Evolutionary conservation across 2,888 invertebrate species (phyloP).

Genomic region (Acrocyrtus sp.): DNA sequence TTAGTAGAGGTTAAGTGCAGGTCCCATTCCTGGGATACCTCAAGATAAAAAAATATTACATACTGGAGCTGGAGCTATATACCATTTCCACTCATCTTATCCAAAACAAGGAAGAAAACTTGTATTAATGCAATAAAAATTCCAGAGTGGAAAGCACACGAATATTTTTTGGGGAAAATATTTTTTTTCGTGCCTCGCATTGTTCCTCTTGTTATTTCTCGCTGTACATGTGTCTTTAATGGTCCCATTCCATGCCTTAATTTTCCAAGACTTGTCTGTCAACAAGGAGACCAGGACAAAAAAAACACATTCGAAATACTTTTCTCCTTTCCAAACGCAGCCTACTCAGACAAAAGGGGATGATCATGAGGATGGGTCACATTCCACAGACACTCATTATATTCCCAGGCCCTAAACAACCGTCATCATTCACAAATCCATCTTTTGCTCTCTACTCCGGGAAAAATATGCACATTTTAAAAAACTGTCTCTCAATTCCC

Average conservation of each 20-base stretch:
- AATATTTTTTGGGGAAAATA: not conserved
- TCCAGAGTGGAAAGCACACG: constrained; percentile 25
- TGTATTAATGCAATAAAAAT: constrained; percentile 31
- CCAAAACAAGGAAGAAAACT: constrained; percentile 1
- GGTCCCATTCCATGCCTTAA: constrained; percentile 46
- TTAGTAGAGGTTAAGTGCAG: constrained; percentile 44
- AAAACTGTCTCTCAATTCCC: not conserved
- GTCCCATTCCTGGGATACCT: constrained; percentile 48
- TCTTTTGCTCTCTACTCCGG: not conserved
- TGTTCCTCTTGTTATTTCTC: not conserved
- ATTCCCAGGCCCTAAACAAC: constrained; percentile 43
- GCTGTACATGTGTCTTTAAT: constrained; percentile 36
- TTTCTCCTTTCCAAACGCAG: too few species aligned
- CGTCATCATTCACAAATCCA: constrained; percentile 19
- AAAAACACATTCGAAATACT: constrained; percentile 15
- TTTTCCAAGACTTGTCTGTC: constrained; percentile 49
- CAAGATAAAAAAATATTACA: too few species aligned
- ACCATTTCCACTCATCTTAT: not conserved
- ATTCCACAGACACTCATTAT: constrained; percentile 51
- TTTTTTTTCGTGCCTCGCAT: too few species aligned
- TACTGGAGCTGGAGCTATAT: too few species aligned
- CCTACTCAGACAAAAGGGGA: not conserved
- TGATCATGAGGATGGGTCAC: constrained; percentile 45
- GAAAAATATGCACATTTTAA: not conserved
- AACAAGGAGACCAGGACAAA: constrained; percentile 22